phyloP scores from a whole-genome alignment of 1,140 invertebrate genomes.

The Pomacea maculata region DNA sequence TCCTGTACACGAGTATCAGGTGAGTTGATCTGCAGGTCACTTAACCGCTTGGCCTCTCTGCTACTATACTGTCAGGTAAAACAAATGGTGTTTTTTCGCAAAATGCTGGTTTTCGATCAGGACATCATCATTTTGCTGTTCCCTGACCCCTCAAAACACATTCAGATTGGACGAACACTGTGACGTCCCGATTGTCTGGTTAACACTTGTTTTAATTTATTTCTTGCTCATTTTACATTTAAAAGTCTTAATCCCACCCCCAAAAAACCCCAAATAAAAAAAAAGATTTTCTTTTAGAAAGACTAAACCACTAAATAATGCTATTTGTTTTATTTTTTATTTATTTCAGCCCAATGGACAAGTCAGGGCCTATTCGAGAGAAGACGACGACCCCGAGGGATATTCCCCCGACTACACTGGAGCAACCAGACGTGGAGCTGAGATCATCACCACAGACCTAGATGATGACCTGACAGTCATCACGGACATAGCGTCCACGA shows the following conservation, averaged over 20 bases:
- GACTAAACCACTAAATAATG: too few relatives aligned
- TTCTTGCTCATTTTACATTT: too few relatives aligned
- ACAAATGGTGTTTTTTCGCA: background rate
- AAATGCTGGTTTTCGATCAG: background rate
- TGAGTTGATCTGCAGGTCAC: background rate
- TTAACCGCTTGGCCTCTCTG: background rate
- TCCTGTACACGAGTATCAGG: background rate
- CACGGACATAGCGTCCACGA: constrained; percentile 18
- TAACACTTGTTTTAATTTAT: too few relatives aligned
- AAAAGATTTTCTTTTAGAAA: too few relatives aligned
- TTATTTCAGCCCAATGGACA: constrained; percentile 12
- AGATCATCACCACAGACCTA: constrained; percentile 29
- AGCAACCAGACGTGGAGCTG: background rate
- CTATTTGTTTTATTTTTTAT: background rate
- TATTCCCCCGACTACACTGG: background rate
- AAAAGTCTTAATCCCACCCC: too few relatives aligned
- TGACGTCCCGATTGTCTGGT: too few relatives aligned
- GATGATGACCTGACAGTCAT: constrained; percentile 32
- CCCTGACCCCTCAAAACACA: background rate
- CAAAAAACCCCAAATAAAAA: too few relatives aligned
- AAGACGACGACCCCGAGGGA: constrained; percentile 11
- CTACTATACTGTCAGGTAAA: background rate
- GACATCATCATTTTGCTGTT: background rate
- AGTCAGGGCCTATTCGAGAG: background rate
- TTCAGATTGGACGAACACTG: too few relatives aligned